These are phyloP conservation scores for Bombus sylvicola DNA, from an alignment of 1,140 invertebrate species.

Conservation along the genomic window DNA sequence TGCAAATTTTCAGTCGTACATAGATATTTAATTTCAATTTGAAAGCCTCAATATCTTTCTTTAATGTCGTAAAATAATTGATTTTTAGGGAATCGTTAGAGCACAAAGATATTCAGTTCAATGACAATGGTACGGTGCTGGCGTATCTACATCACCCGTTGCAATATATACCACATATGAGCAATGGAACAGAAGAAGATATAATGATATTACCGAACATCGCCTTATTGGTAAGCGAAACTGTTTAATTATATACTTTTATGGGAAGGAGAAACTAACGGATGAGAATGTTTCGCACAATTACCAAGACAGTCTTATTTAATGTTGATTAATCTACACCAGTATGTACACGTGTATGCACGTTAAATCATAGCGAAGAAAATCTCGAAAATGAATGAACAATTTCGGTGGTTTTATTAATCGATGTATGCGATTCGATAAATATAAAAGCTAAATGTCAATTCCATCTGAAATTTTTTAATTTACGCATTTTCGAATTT, in stretches of 20 bases:
- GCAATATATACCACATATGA: slow-evolving; percentile 87
- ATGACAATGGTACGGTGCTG: slow-evolving; percentile 89
- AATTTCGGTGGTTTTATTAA: not conserved
- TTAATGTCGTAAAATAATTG: not conserved
- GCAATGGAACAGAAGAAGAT: slow-evolving; percentile 89
- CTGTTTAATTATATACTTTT: not conserved
- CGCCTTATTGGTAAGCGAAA: slow-evolving; percentile 91
- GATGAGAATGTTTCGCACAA: too few species aligned
- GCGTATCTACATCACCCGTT: slow-evolving; percentile 88
- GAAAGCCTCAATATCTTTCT: not conserved
- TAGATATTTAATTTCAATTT: not conserved
- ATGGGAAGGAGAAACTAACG: not conserved
- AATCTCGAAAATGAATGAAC: not conserved
- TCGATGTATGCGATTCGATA: too few species aligned
- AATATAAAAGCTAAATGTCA: too few species aligned
- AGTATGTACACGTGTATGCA: not conserved
- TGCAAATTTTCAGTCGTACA: not conserved
- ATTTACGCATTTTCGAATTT: not conserved
- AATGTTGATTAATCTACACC: not conserved
- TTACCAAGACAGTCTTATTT: not conserved
- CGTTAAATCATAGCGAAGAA: not conserved
- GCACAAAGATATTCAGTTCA: slow-evolving; percentile 88
- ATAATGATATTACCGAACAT: slow-evolving; percentile 92
- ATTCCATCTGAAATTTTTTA: not conserved
- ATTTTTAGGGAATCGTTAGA: slow-evolving; percentile 86